phyloP scores from a whole-genome alignment of 2,113 vertebrate genomes.

The Abramis brama region DNA sequence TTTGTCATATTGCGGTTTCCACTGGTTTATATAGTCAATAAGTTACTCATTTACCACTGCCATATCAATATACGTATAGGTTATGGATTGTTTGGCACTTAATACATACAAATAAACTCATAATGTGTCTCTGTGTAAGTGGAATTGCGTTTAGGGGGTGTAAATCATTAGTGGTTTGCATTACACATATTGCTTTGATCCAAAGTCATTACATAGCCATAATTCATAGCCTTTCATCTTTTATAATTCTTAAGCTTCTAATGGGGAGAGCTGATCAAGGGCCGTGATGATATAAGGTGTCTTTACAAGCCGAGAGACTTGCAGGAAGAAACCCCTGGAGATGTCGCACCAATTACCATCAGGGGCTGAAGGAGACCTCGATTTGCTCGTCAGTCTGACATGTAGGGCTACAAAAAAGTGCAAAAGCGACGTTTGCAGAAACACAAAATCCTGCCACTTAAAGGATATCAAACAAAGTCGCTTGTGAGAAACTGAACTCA shows the following conservation, averaged over 20 bases:
- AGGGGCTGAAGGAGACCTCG: conserved; percentile 15
- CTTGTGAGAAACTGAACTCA: background rate
- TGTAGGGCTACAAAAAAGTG: background rate
- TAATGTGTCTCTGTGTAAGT: conserved; percentile 4
- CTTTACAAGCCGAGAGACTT: conserved; percentile 31
- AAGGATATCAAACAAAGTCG: background rate
- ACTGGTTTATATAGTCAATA: background rate
- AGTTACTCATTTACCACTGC: background rate
- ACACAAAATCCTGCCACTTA: background rate
- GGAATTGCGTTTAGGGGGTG: background rate
- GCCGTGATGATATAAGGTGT: conserved; percentile 50
- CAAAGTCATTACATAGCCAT: conserved; percentile 12
- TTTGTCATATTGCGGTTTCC: background rate
- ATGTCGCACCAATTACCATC: conserved; percentile 35
- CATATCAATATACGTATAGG: background rate
- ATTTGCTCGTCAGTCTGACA: background rate
- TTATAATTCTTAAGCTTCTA: conserved; percentile 43
- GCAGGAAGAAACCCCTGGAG: conserved; percentile 12
- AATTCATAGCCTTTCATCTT: conserved; percentile 31
- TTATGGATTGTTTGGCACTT: background rate
- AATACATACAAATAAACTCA: conserved; percentile 1
- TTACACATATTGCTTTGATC: conserved; percentile 30
- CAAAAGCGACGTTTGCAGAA: conserved; percentile 8
- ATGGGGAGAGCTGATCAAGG: conserved; percentile 47
- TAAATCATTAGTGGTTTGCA: conserved; percentile 31